These are phyloP conservation scores for Setipinna tenuifilis DNA, from an alignment of 2,797 vertebrate species.

Conservation along the genomic window DNA sequence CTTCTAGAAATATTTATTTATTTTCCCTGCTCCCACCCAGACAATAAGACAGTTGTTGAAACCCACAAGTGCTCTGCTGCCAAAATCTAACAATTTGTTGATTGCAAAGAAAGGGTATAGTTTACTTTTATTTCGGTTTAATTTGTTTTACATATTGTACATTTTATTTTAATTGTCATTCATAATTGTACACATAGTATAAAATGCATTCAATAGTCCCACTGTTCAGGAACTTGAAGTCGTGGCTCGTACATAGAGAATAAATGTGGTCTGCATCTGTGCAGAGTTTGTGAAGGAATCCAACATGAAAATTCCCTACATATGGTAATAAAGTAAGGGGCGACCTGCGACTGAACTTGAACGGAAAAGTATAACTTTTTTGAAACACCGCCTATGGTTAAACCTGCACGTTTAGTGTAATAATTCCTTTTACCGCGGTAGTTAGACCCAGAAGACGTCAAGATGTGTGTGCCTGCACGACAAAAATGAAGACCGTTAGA, in stretches of 20 bases:
- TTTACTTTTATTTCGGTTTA: not conserved
- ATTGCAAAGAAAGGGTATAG: not conserved
- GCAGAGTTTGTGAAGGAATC: not conserved
- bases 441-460: no score
- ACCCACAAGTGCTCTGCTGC: not conserved
- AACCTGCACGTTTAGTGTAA: not conserved
- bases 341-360: not conserved
- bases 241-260: not conserved
- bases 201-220: not conserved
- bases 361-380: not conserved
- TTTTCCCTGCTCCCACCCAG: not conserved
- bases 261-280: not conserved
- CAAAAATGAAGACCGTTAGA: not conserved
- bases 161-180: not conserved
- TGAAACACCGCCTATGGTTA: not conserved
- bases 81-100: not conserved
- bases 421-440: not conserved
- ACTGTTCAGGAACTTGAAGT: not conserved
- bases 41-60: not conserved
- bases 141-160: not conserved
- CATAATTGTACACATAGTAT: no score
- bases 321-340: not conserved
- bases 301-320: not conserved
- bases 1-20: not conserved
- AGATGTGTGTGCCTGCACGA: no score